Conservation (phyloP, 2,888 invertebrate genomes). For the Lacanobia wlatinum region DNA sequence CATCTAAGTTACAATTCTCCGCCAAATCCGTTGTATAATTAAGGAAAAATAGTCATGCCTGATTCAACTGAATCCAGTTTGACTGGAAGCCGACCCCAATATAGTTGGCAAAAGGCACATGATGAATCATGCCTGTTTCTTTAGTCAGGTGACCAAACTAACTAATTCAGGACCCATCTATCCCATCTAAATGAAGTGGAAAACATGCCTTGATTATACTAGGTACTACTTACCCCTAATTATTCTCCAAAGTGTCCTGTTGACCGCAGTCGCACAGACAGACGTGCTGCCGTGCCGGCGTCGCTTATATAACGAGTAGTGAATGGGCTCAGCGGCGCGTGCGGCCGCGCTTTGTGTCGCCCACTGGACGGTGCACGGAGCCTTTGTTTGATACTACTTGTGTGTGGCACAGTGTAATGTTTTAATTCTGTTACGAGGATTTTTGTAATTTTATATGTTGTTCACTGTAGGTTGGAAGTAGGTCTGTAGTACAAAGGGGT, state of each 20-base stretch:
- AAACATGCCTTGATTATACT: no score
- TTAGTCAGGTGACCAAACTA: no score
- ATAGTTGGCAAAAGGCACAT: no score
- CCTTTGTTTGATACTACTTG: conserved; percentile 47
- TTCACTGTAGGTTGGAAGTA: not conserved
- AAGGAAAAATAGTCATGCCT: no score
- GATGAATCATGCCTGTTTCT: no score
- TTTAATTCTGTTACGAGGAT: conserved; percentile 34
- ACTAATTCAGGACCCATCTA: no score
- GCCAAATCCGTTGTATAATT: no score
- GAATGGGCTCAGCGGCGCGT: conserved; percentile 77
- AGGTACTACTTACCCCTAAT: conserved; percentile 18
- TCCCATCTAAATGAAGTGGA: no score
- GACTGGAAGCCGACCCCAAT: no score
- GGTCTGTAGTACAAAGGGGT: not conserved
- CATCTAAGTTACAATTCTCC: no score
- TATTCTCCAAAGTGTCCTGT: conserved; percentile 1
- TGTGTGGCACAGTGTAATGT: conserved; percentile 22
- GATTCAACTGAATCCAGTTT: no score
- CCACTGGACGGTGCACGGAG: conserved; percentile 56
- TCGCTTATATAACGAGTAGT: conserved; percentile 81
- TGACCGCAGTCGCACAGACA: conserved; percentile 43
- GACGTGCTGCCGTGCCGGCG: conserved; percentile 20
- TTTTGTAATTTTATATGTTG: conserved; percentile 37
- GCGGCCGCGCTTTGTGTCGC: conserved; percentile 69